Evolutionary conservation across 2,888 invertebrate species (phyloP).

Genomic region (Rhamphomyia laevipes): DNA sequence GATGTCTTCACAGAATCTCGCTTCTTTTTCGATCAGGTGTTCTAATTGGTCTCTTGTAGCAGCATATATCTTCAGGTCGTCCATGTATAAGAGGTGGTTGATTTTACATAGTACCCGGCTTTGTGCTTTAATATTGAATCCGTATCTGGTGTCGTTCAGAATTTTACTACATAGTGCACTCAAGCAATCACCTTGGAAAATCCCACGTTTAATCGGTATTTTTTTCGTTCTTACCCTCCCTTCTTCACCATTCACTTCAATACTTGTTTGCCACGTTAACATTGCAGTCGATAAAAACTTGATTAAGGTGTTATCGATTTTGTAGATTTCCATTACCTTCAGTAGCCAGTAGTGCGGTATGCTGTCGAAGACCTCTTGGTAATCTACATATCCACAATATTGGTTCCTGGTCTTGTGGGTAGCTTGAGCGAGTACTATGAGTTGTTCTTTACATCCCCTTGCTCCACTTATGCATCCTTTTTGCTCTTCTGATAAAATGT

Average conservation of each 20-base stretch:
- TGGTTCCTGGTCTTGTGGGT: neutral
- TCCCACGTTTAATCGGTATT: slow-evolving; percentile 8
- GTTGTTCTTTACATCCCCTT: slow-evolving; percentile 8
- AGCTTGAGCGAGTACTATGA: slow-evolving; percentile 6
- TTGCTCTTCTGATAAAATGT: slow-evolving; percentile 7
- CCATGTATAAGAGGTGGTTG: slow-evolving; percentile 9
- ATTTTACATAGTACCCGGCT: neutral
- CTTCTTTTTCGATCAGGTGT: slow-evolving; percentile 4
- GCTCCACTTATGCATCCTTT: slow-evolving; percentile 8
- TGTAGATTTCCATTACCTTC: slow-evolving; percentile 6
- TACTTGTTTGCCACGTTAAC: slow-evolving; percentile 3
- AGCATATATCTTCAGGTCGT: slow-evolving; percentile 10
- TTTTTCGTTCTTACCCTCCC: slow-evolving; percentile 1
- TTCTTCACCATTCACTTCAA: neutral
- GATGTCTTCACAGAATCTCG: slow-evolving; percentile 8
- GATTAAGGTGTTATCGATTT: slow-evolving; percentile 6
- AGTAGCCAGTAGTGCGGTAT: slow-evolving; percentile 9
- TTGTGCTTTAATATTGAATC: slow-evolving; percentile 5
- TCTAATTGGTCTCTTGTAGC: slow-evolving; percentile 4
- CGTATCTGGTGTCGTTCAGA: slow-evolving; percentile 3
- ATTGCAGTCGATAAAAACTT: slow-evolving; percentile 4
- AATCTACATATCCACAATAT: slow-evolving; percentile 8
- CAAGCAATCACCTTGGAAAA: slow-evolving; percentile 10
- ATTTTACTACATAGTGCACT: slow-evolving; percentile 9
- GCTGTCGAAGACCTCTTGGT: slow-evolving; percentile 11